Evolutionary conservation across 2,888 invertebrate species (phyloP).

Genomic region (Platycnemis pennipes): DNA sequence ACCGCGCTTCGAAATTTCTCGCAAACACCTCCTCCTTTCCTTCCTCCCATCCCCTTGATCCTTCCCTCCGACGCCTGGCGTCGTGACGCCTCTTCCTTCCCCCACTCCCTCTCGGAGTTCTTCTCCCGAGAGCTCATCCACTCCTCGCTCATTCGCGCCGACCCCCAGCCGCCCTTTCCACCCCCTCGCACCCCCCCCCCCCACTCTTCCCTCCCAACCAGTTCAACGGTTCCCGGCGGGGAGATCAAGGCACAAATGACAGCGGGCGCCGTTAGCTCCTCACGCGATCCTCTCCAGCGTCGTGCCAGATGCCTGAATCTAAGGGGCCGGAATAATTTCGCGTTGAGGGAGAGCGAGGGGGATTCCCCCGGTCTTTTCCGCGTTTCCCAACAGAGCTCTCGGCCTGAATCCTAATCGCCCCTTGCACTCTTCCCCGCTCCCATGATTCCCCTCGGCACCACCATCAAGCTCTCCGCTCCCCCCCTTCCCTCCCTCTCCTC

Average conservation of each 20-base stretch:
- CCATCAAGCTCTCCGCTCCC: not conserved
- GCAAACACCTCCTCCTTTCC: not conserved
- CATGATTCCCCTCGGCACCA: not conserved
- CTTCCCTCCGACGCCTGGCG: not conserved
- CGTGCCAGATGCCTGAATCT: constrained; percentile 34
- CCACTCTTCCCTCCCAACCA: not conserved
- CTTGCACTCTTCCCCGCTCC: not conserved
- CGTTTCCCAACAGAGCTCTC: not conserved
- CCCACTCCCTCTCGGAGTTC: not conserved
- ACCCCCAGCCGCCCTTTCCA: not conserved
- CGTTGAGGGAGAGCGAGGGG: constrained; percentile 10
- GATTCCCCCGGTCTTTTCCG: not conserved
- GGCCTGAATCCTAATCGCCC: constrained; percentile 19
- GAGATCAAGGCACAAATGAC: constrained; percentile 46
- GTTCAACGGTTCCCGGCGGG: not conserved
- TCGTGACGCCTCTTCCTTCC: not conserved
- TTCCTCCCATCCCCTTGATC: no score
- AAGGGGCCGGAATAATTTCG: constrained; percentile 46
- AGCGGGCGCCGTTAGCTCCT: constrained; percentile 28
- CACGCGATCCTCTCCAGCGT: constrained; percentile 38
- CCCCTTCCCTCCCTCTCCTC: not conserved
- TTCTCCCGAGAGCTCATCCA: constrained; percentile 16
- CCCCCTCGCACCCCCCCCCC: not conserved
- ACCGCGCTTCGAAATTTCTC: not conserved
- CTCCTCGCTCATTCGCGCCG: constrained; percentile 28